These are phyloP conservation scores for Pipistrellus pygmaeus DNA, from an alignment of 2,797 vertebrate species.

Conservation along the genomic window DNA sequence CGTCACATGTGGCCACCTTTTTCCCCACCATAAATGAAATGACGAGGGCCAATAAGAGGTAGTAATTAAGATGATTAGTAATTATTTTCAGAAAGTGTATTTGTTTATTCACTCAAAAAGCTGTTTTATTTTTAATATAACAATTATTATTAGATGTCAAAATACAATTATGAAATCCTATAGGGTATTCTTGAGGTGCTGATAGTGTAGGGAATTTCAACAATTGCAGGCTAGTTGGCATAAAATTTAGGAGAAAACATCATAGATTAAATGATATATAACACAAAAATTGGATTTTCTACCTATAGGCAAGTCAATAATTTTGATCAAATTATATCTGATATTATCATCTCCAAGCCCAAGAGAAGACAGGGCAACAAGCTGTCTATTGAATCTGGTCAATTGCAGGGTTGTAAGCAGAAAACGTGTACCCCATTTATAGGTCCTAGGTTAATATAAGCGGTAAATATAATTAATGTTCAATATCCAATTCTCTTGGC, in stretches of 20 bases:
- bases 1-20: neutral
- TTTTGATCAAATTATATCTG: neutral
- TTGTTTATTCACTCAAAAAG: conserved; percentile 12
- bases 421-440: neutral
- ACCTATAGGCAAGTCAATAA: neutral
- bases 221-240: neutral
- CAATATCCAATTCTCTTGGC: neutral
- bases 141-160: neutral
- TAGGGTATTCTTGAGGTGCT: neutral
- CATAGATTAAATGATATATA: neutral
- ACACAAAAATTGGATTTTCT: neutral
- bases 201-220: neutral
- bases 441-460: neutral
- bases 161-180: neutral
- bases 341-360: neutral
- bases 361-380: neutral
- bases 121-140: neutral
- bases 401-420: neutral
- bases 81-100: neutral
- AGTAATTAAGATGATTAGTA: neutral
- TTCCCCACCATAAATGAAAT: neutral
- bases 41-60: neutral
- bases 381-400: neutral
- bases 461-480: neutral
- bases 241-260: neutral